phyloP scores from a whole-genome alignment of 2,888 invertebrate genomes.

The Trichacis sp. region DNA sequence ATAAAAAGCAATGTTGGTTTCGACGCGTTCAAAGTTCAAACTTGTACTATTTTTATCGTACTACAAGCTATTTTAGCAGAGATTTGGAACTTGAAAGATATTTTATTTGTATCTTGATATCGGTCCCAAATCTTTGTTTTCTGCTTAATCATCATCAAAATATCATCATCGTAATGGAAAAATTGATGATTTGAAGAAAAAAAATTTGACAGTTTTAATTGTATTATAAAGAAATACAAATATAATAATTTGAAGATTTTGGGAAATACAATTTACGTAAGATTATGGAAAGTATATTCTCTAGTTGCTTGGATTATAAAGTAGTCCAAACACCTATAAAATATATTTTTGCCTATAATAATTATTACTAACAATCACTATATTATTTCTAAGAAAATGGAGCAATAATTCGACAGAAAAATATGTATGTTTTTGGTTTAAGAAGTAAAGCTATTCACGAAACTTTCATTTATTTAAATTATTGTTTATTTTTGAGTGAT shows the following conservation, averaged over 20 bases:
- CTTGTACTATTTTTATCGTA: slow-evolving; percentile 4
- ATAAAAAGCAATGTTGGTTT: no score
- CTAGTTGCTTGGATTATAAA: neutral
- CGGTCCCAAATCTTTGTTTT: neutral
- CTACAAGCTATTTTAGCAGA: neutral
- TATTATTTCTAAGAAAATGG: neutral
- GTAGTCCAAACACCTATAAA: slow-evolving; percentile 2
- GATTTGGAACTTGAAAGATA: neutral
- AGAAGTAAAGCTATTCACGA: no score
- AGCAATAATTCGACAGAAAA: no score
- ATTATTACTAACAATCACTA: no score
- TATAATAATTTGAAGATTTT: neutral
- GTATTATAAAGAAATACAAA: no score
- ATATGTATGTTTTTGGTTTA: no score
- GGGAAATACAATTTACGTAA: neutral
- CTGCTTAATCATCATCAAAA: neutral
- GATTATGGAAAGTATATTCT: neutral
- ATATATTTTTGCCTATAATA: neutral
- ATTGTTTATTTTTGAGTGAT: no score
- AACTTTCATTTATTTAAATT: no score
- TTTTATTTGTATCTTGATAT: no score
- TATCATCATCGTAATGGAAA: no score
- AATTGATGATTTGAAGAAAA: no score
- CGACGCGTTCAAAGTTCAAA: neutral
- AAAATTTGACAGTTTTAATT: no score